Percentiles rank a stretch among this genome's conserved stretches.
These are phyloP conservation scores for Acrocephalus scirpaceus DNA, from an alignment of 2,797 vertebrate genomes.

Conservation along the genomic window DNA sequence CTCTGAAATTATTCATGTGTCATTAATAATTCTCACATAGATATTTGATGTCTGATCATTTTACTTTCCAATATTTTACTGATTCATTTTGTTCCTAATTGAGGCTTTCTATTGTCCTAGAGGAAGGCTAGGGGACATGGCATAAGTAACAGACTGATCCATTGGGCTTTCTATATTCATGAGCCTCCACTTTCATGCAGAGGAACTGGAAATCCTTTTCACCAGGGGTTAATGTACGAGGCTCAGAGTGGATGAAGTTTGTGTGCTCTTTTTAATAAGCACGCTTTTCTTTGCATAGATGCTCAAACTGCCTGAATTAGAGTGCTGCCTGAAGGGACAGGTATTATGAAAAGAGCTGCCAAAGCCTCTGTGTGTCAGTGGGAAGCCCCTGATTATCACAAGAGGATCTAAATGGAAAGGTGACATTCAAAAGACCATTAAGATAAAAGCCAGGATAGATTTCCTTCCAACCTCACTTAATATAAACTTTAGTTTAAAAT, in stretches of 20 bases:
- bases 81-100: slow-evolving; percentile 10
- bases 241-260: slow-evolving; percentile 39
- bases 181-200: background rate
- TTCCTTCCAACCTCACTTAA: slow-evolving; percentile 17
- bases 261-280: slow-evolving; percentile 37
- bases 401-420: slow-evolving; percentile 44
- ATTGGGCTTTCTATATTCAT: slow-evolving; percentile 57
- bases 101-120: background rate
- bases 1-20: background rate
- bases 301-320: slow-evolving; percentile 39
- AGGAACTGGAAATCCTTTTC: slow-evolving; percentile 31
- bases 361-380: slow-evolving; percentile 29
- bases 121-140: background rate
- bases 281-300: slow-evolving; percentile 11
- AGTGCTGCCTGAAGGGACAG: slow-evolving; percentile 35
- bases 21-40: background rate
- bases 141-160: background rate
- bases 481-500: slow-evolving; percentile 40
- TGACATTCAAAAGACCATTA: slow-evolving; percentile 60
- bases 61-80: background rate
- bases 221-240: background rate
- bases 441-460: slow-evolving; percentile 49
- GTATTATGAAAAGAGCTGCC: slow-evolving; percentile 46
- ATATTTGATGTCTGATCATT: background rate
- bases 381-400: slow-evolving; percentile 40